Evolutionary conservation across 2,113 vertebrate species (phyloP).

Genomic region (Mesitornis unicolor): DNA sequence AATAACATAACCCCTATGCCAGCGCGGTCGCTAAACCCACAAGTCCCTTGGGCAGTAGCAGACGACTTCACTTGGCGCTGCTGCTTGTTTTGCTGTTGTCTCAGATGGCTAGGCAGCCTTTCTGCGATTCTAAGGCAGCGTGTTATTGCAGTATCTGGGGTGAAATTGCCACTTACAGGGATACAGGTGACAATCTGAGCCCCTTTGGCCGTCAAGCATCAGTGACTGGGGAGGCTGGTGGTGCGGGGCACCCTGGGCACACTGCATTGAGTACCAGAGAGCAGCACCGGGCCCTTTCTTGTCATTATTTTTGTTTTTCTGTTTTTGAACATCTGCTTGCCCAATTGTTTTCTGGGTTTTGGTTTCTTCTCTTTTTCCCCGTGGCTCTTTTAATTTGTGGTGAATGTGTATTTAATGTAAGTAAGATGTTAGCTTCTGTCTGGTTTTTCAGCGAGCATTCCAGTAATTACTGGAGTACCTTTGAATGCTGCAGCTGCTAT

Average conservation of each 20-base stretch:
- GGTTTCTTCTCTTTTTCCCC: not conserved
- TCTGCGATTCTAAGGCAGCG: constrained; percentile 47
- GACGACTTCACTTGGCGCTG: constrained; percentile 55
- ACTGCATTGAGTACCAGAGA: not conserved
- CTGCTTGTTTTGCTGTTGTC: constrained; percentile 69
- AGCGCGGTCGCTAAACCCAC: constrained; percentile 58
- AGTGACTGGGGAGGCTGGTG: not conserved
- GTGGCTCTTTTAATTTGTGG: constrained; percentile 60
- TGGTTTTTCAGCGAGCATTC: constrained; percentile 44
- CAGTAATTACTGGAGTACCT: constrained; percentile 61
- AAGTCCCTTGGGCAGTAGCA: constrained; percentile 65
- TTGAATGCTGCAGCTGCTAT: constrained; percentile 51
- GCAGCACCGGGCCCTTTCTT: not conserved
- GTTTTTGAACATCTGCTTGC: constrained; percentile 19
- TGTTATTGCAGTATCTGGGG: constrained; percentile 46
- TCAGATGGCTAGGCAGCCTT: constrained; percentile 66
- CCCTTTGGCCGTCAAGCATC: not conserved
- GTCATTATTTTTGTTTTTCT: not conserved
- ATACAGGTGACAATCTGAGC: constrained; percentile 3
- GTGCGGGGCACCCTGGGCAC: not conserved
- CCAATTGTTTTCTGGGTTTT: constrained; percentile 29
- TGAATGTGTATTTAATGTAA: constrained; percentile 59
- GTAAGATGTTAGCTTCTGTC: constrained; percentile 65
- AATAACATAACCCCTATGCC: constrained; percentile 68
- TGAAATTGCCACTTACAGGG: constrained; percentile 21